Base-by-base conservation (phyloP, 2,888 invertebrate species). In the Tortrix viridana region DNA sequence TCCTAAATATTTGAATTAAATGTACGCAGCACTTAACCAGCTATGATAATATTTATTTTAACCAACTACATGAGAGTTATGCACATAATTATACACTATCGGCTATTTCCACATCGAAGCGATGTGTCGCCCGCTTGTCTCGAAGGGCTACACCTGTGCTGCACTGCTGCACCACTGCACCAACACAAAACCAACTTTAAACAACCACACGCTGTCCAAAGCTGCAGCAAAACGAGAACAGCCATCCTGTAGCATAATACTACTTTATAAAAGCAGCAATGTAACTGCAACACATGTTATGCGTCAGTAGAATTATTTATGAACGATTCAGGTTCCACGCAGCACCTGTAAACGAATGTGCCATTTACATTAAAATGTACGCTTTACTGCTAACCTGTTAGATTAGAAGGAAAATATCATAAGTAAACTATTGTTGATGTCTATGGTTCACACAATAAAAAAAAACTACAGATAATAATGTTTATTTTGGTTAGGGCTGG, bases 281-380 rank as follows among this genome's bases (percentile, higher is more conserved):
- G 85, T 74, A 82, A 65, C 65, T 59, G 69, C 57, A 64, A 73
- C 78, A 74, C 60, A 68, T 69, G 69, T 75, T 81, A 84, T 76
- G 76, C 73, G 73, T 77, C 76, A 73, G 75, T 50, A 80, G 80
- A 74, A 68, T 66, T 67, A 54, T 65, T 65, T 74, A 67, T 78
- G 69, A 69, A 72, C 67, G 74, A 83, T 86, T 86, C 87, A 83
- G 84, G 88, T 85, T 85, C 82, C 83, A 73, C 77, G 77, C 79
- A 78, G 84, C 88, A 89, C 87, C 88, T 89, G 88, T 87, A 85
- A 84, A 86, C 84, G 82, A 85, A 85, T 84, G 87, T 88, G 86
- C 89, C 86, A 86, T 88, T 89, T 89, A 89, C 89, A 89, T 88
- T 89, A 88, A 89, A 89, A 88, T 87, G 86, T 82, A 83, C 81